phyloP scores from a whole-genome alignment of 2,797 vertebrate genomes.

The Megalops cyprinoides region DNA sequence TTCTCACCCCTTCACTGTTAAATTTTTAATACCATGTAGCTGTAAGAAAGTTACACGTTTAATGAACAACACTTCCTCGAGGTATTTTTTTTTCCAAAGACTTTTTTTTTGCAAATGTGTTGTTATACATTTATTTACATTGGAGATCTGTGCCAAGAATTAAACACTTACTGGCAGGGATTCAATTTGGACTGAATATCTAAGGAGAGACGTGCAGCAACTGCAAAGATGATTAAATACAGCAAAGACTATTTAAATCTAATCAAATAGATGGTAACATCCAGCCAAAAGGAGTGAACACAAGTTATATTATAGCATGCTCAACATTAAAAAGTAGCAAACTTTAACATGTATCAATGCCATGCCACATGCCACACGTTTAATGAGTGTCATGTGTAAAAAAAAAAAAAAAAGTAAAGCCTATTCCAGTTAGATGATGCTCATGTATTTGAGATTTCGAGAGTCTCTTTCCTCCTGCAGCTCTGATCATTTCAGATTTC shows the following conservation, averaged over 20 bases:
- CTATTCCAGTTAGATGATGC: background rate
- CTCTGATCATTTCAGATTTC: constrained; percentile 1
- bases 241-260: constrained; percentile 19
- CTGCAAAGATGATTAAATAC: constrained; percentile 19
- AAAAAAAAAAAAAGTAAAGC: background rate
- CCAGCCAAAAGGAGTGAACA: background rate
- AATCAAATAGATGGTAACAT: background rate
- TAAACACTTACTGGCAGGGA: constrained; percentile 39
- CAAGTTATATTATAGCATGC: background rate
- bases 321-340: background rate
- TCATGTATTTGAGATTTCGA: constrained; percentile 15
- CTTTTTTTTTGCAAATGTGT: constrained; percentile 48
- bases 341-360: background rate
- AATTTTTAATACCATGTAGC: constrained; percentile 49
- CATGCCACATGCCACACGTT: background rate
- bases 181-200: constrained; percentile 38
- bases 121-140: constrained; percentile 61
- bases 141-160: constrained; percentile 47
- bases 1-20: constrained; percentile 67
- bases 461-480: background rate
- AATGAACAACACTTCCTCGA: constrained; percentile 79
- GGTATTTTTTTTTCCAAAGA: constrained; percentile 52
- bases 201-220: constrained; percentile 15
- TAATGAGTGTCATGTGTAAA: background rate
- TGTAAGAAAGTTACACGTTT: constrained; percentile 81